Percentiles rank a stretch among this genome's conserved stretches.
These are phyloP conservation scores for Crepidodera aurea DNA, from an alignment of 2,888 invertebrate genomes.

Conservation along the genomic window DNA sequence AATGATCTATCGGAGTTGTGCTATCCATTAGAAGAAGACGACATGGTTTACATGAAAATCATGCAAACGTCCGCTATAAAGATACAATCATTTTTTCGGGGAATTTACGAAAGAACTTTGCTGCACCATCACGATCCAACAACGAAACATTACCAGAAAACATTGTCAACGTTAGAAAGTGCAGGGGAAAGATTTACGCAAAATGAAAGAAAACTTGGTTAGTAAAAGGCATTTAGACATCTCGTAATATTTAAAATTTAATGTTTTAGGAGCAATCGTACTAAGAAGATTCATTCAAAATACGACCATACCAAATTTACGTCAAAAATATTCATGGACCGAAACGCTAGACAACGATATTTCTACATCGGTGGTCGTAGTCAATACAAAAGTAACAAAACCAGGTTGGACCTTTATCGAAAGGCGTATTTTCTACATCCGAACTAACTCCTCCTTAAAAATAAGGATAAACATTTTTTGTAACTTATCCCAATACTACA, in stretches of 20 bases:
- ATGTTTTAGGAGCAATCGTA: conserved; percentile 38
- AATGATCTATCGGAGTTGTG: conserved; percentile 23
- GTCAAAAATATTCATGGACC: conserved; percentile 43
- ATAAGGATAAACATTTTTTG: conserved; percentile 51
- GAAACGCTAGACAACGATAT: conserved; percentile 46
- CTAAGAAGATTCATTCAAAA: conserved; percentile 48
- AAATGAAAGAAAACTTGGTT: not conserved
- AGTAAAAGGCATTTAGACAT: not conserved
- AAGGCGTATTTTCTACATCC: conserved; percentile 49
- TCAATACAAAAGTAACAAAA: conserved; percentile 21
- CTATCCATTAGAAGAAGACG: conserved; percentile 34
- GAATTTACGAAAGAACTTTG: conserved; percentile 16
- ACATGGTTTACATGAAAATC: conserved; percentile 44
- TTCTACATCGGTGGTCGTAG: conserved; percentile 41
- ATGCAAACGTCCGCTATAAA: conserved; percentile 48
- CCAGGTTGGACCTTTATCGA: conserved; percentile 49
- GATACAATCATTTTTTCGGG: conserved; percentile 54
- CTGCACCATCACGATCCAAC: conserved; percentile 12
- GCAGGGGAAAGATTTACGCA: not conserved
- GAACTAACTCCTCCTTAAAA: conserved; percentile 29
- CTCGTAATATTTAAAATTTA: not conserved
- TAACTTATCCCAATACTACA: conserved; percentile 44
- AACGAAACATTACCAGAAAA: conserved; percentile 43
- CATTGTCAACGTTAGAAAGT: conserved; percentile 47
- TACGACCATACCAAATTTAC: conserved; percentile 33